A percentile compares a stretch with the other conserved stretches of the same genome.
Evolutionary conservation across 2,797 vertebrate genomes (phyloP).

Genomic region (Silurus aristotelis): DNA sequence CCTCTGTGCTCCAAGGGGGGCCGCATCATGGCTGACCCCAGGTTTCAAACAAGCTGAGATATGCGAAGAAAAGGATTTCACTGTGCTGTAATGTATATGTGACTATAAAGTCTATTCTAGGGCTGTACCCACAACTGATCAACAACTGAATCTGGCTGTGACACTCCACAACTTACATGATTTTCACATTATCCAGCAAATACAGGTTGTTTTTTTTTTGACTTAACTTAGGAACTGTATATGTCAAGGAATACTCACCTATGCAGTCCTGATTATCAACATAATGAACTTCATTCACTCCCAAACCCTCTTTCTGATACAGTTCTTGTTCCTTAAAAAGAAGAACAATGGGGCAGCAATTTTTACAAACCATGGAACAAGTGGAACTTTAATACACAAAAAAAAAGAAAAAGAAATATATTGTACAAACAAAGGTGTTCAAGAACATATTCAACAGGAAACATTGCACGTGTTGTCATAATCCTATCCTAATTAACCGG

Average conservation of each 20-base stretch:
- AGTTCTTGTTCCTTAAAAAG: constrained; percentile 85
- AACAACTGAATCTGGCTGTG: background rate
- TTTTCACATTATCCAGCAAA: background rate
- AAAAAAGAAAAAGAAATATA: background rate
- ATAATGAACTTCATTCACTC: constrained; percentile 89
- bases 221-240: background rate
- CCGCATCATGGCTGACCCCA: too few species aligned
- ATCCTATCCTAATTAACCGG: background rate
- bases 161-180: background rate
- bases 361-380: background rate
- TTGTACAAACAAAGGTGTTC: background rate
- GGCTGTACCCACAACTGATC: background rate
- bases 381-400: background rate
- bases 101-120: too few species aligned
- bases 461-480: background rate
- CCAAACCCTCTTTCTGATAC: constrained; percentile 88
- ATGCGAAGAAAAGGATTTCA: too few species aligned
- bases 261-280: constrained; percentile 93
- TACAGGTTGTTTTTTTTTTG: background rate
- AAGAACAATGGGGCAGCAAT: constrained; percentile 19
- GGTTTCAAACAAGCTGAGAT: too few species aligned
- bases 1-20: too few species aligned
- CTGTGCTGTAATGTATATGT: too few species aligned
- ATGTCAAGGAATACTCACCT: constrained; percentile 69
- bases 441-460: background rate